phyloP scores from a whole-genome alignment of 2,888 invertebrate genomes.

The Cantharis lateralis region DNA sequence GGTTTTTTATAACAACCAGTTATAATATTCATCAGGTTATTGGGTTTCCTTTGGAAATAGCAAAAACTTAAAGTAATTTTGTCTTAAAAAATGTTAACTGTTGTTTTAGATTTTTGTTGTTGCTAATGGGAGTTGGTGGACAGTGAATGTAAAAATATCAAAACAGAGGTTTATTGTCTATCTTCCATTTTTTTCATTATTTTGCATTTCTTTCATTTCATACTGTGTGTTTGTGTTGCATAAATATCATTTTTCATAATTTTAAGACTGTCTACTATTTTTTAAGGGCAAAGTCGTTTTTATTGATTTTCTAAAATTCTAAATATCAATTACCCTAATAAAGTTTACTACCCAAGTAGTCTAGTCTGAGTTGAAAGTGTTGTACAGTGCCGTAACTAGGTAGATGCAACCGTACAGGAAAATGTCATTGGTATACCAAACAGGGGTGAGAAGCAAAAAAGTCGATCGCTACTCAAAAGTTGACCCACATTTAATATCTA shows the following conservation, averaged over 20 bases:
- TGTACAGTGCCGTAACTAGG: too few species aligned
- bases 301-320: neutral
- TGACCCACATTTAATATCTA: too few species aligned
- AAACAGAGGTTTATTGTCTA: neutral
- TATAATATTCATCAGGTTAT: conserved; percentile 49
- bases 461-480: too few species aligned
- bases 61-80: neutral
- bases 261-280: neutral
- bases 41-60: conserved; percentile 2
- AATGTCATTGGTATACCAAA: too few species aligned
- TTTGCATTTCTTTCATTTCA: neutral
- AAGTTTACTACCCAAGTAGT: too few species aligned
- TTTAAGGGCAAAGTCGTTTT: neutral
- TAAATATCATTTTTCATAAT: neutral
- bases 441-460: too few species aligned
- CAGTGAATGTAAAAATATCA: neutral
- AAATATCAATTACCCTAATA: neutral
- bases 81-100: neutral
- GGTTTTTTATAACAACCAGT: conserved; percentile 50
- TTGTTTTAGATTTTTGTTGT: neutral
- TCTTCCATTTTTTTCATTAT: neutral
- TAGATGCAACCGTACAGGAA: too few species aligned
- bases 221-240: neutral
- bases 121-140: neutral
- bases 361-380: too few species aligned